phyloP scores from a whole-genome alignment of 1,140 invertebrate genomes.

The Conus ventricosus region DNA sequence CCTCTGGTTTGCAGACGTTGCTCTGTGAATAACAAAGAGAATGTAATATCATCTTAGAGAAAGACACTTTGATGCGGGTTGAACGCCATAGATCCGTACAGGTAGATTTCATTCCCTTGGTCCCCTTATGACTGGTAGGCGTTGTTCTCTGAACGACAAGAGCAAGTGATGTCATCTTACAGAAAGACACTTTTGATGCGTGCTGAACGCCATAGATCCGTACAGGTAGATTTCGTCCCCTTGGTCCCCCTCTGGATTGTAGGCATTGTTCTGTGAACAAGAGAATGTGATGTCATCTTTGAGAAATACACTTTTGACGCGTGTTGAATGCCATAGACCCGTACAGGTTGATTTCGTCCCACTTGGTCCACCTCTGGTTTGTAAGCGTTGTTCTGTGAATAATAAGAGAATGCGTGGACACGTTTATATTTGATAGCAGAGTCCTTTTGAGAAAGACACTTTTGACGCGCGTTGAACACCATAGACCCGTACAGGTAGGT shows the following conservation, averaged over 20 bases:
- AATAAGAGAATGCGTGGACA: too few relatives aligned
- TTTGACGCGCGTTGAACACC: conserved; percentile 38
- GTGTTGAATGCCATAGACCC: conserved; percentile 40
- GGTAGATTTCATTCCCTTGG: conserved; percentile 21
- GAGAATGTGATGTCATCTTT: too few relatives aligned
- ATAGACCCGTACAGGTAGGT: conserved; percentile 41
- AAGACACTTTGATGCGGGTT: conserved; percentile 33
- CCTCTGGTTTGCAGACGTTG: conserved; percentile 7
- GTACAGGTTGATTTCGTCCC: conserved; percentile 39
- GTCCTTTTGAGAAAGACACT: too few relatives aligned
- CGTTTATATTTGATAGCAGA: too few relatives aligned
- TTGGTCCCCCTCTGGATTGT: background rate
- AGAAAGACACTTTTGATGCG: conserved; percentile 40
- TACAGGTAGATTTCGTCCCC: conserved; percentile 43
- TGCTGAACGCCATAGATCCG: conserved; percentile 40
- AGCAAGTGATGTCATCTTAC: too few relatives aligned
- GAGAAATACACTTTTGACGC: conserved; percentile 30
- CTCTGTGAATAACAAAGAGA: background rate
- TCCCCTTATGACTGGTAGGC: background rate
- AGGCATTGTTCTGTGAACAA: conserved; percentile 29
- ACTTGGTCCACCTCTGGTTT: background rate
- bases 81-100: conserved; percentile 45
- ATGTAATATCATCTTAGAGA: too few relatives aligned
- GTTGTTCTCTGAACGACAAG: too few relatives aligned
- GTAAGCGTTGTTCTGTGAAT: conserved; percentile 36